These are phyloP conservation scores for Panagrolaimus sp. DNA, from an alignment of 1,140 invertebrate genomes.

Conservation along the genomic window DNA sequence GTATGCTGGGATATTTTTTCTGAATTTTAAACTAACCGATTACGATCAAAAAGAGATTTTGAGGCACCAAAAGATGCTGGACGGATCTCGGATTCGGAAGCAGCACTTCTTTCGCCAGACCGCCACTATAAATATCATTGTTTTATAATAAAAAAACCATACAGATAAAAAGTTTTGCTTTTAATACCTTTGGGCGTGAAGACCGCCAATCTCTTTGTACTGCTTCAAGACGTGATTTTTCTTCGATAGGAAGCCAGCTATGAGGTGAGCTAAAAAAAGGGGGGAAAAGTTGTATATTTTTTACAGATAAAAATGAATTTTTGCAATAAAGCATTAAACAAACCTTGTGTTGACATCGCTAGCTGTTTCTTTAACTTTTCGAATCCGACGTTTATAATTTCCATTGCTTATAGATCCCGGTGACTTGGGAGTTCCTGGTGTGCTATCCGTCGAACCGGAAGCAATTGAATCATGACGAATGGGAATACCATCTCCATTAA, in stretches of 20 bases:
- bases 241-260: constrained; percentile 48
- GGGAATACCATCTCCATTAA: neutral
- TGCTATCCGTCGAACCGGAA: neutral
- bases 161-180: constrained; percentile 9
- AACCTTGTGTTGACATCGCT: constrained; percentile 6
- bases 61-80: neutral
- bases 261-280: constrained; percentile 32
- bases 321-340: too few relatives aligned
- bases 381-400: constrained; percentile 6
- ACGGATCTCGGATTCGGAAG: neutral
- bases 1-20: too few relatives aligned
- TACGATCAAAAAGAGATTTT: constrained; percentile 35
- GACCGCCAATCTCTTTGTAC: constrained; percentile 56
- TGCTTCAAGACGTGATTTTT: constrained; percentile 52
- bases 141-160: constrained; percentile 1
- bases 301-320: neutral
- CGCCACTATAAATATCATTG: neutral
- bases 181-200: constrained; percentile 43
- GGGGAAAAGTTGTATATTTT: neutral
- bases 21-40: constrained; percentile 22
- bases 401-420: constrained; percentile 7
- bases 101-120: neutral
- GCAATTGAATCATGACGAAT: neutral
- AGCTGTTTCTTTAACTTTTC: constrained; percentile 7
- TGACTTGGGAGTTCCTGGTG: neutral